These are phyloP conservation scores for Remorina albescens DNA, from an alignment of 2,797 vertebrate genomes.

Conservation along the genomic window DNA sequence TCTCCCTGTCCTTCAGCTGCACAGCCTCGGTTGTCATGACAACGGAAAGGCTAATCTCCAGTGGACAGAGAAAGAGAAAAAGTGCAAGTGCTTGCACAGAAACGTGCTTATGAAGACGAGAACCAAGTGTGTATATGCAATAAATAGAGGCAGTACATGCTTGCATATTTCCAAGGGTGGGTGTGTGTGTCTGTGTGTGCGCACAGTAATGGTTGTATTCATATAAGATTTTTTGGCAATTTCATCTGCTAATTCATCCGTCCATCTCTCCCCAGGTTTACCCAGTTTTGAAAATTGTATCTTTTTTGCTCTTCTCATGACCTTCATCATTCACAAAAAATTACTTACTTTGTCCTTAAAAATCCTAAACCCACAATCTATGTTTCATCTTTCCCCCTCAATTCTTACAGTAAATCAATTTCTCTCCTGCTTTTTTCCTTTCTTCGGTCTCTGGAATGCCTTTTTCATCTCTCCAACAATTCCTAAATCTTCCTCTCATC, in stretches of 20 bases:
- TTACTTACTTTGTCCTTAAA: background rate
- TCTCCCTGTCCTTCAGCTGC: slow-evolving; percentile 61
- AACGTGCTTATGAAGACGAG: slow-evolving; percentile 41
- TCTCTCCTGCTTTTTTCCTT: background rate
- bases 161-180: slow-evolving; percentile 21
- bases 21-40: slow-evolving; percentile 77
- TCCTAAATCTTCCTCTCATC: slow-evolving; percentile 35
- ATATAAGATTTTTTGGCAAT: too few relatives aligned
- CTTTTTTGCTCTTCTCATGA: slow-evolving; percentile 2
- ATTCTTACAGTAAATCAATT: background rate
- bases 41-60: slow-evolving; percentile 78
- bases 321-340: slow-evolving; percentile 4
- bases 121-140: slow-evolving; percentile 13
- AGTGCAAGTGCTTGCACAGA: slow-evolving; percentile 47
- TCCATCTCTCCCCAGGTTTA: background rate
- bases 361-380: background rate
- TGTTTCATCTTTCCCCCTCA: background rate
- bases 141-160: slow-evolving; percentile 37
- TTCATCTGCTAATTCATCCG: background rate
- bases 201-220: too few relatives aligned
- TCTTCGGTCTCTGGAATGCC: slow-evolving; percentile 16
- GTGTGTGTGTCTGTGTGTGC: slow-evolving; percentile 1
- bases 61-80: slow-evolving; percentile 53
- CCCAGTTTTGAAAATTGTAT: background rate
- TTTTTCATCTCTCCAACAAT: slow-evolving; percentile 25